Evolutionary conservation across 2,888 invertebrate genomes (phyloP).

Genomic region (Parnassius orleans): DNA sequence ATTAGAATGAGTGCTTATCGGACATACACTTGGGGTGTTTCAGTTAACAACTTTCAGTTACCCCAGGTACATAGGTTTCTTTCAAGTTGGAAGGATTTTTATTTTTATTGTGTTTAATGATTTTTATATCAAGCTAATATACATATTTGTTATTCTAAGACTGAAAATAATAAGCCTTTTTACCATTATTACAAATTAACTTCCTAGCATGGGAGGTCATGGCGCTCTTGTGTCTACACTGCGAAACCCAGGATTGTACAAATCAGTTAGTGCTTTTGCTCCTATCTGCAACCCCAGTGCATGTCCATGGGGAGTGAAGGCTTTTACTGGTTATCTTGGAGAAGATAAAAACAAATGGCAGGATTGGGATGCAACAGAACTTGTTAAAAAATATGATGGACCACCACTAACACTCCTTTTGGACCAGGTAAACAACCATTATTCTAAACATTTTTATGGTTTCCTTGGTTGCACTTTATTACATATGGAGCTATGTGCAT

Average conservation of each 20-base stretch:
- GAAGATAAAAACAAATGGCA: constrained; percentile 85
- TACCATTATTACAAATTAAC: background rate
- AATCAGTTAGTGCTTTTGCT: constrained; percentile 95
- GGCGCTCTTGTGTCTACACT: constrained; percentile 95
- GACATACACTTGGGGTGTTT: too few relatives aligned
- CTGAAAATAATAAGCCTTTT: too few relatives aligned
- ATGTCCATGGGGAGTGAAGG: constrained; percentile 94
- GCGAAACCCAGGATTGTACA: constrained; percentile 93
- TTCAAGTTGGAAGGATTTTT: too few relatives aligned
- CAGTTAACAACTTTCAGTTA: too few relatives aligned
- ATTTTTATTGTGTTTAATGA: too few relatives aligned
- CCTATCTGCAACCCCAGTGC: constrained; percentile 94
- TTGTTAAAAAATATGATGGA: constrained; percentile 91
- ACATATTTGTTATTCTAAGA: too few relatives aligned
- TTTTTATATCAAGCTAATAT: too few relatives aligned
- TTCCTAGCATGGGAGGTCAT: constrained; percentile 97
- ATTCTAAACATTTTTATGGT: too few relatives aligned
- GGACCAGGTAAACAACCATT: constrained; percentile 86
- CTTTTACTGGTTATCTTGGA: constrained; percentile 90
- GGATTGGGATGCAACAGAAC: constrained; percentile 93
- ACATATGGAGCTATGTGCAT: too few relatives aligned
- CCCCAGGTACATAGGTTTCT: too few relatives aligned
- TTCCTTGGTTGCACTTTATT: too few relatives aligned
- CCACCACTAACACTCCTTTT: constrained; percentile 91
- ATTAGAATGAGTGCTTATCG: too few relatives aligned